Percentiles rank a stretch among this genome's conserved stretches.
phyloP scores from a whole-genome alignment of 2,888 invertebrate genomes.

The Lepidocyrtoides sp. region DNA sequence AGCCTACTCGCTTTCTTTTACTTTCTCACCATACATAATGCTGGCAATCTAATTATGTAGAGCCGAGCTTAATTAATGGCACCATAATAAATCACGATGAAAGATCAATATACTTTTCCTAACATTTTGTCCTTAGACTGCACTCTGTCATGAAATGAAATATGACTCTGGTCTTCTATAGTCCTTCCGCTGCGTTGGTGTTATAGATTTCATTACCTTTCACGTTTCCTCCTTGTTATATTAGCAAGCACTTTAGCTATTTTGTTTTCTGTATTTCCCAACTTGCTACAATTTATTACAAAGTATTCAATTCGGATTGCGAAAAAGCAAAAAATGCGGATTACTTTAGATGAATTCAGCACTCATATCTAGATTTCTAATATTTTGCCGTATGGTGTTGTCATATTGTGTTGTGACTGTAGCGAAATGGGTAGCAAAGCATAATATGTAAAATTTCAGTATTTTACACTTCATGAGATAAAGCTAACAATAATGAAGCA shows the following conservation, averaged over 20 bases:
- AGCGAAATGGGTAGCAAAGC: neutral
- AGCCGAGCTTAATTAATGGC: slow-evolving; percentile 64
- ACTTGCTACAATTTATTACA: too few species aligned
- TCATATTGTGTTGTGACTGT: neutral
- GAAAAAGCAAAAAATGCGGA: too few species aligned
- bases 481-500: slow-evolving; percentile 40
- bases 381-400: neutral
- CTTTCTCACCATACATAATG: neutral
- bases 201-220: too few species aligned
- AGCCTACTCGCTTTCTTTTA: neutral
- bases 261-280: too few species aligned
- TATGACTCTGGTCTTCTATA: slow-evolving; percentile 60
- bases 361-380: neutral
- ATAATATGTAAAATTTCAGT: neutral
- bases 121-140: slow-evolving; percentile 57
- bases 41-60: slow-evolving; percentile 69
- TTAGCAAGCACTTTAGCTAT: too few species aligned
- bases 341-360: too few species aligned
- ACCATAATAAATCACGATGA: slow-evolving; percentile 70
- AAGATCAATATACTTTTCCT: slow-evolving; percentile 70
- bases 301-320: too few species aligned
- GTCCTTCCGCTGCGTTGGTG: slow-evolving; percentile 60
- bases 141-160: slow-evolving; percentile 74
- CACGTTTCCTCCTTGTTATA: too few species aligned
- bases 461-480: slow-evolving; percentile 30